Base-by-base conservation (phyloP, 2,113 vertebrate genomes). In the Willisornis vidua region DNA sequence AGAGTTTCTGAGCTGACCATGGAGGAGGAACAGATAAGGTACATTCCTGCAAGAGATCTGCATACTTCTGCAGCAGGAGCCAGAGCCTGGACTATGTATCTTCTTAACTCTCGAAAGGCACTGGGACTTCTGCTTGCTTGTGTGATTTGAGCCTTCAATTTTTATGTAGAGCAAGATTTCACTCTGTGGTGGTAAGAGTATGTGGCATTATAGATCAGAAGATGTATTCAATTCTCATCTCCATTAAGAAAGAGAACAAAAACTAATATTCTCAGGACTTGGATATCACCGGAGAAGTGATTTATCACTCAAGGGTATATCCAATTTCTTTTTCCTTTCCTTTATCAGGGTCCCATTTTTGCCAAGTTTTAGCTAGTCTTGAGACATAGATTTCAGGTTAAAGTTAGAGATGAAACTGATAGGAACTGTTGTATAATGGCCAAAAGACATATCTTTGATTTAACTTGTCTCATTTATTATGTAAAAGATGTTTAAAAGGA, bases 401-500 rank as follows among this genome's bases (percentile, higher is more conserved):
- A 19, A 46, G 46, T 51, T 86, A 84, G 16, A 88, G 28, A 35
- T 37, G 6, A 62, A 90, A 71, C 37, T 4, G 19, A 62, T 59
- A 51, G 17, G 7, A 73, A 67, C 12, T 12, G 22, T 23, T 80
- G 6, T 29, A 46, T 81, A 78, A 78, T 17, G 89, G 23, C 23
- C 23, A 71, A 84, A 87, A 91, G 37, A 57, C 14, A 65, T 16
- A 54, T 48, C 39, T 78, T 70, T 74, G 51, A 74, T 77, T 6
- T 6, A 81, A 89, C 6, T 57, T 41, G 22, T 49, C 28, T 76
- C 45, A 74, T 74, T 80, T 85, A 49, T 62, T 58, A 63, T 81
- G 51, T 16, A 96, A 70, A 83, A 77, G 29, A 57, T 73, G 18
- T 19, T 88, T 89, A 43, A 84, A 92, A 84, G 4, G 25, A 84